phyloP scores from a whole-genome alignment of 1,140 invertebrate species.

The Drosophila sproati region DNA sequence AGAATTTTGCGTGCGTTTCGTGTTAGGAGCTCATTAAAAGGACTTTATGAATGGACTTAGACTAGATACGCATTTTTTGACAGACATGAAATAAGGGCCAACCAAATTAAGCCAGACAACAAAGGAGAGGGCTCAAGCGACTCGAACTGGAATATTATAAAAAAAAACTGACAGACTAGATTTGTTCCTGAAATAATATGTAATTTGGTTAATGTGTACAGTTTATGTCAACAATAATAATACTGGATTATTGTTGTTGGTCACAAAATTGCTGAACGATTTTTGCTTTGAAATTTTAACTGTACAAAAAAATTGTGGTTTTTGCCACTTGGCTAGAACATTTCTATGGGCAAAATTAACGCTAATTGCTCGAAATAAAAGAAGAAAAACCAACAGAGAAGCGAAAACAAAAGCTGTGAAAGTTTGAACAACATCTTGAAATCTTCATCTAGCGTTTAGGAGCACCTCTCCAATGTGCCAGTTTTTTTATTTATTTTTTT shows the following conservation, averaged over 20 bases:
- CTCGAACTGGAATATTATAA: too few species aligned
- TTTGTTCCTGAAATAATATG: too few species aligned
- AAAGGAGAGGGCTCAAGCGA: neutral
- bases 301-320: neutral
- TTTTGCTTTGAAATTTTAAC: neutral
- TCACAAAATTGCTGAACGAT: too few species aligned
- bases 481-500: slow-evolving; percentile 30
- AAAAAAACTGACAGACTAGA: too few species aligned
- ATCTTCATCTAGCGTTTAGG: slow-evolving; percentile 11
- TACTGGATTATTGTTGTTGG: too few species aligned
- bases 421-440: slow-evolving; percentile 15
- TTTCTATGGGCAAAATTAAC: slow-evolving; percentile 28
- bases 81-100: neutral
- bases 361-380: slow-evolving; percentile 33
- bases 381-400: neutral
- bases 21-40: slow-evolving; percentile 21
- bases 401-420: slow-evolving; percentile 41
- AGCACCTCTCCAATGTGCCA: slow-evolving; percentile 44
- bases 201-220: too few species aligned
- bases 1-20: slow-evolving; percentile 32
- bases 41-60: slow-evolving; percentile 13
- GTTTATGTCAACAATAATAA: too few species aligned
- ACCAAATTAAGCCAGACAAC: neutral
- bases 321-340: slow-evolving; percentile 26
- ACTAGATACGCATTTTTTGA: neutral